A percentile compares a stretch with the other conserved stretches of the same genome.
These are phyloP conservation scores for Ophion ellenae DNA, from an alignment of 2,888 invertebrate species.

Conservation along the genomic window DNA sequence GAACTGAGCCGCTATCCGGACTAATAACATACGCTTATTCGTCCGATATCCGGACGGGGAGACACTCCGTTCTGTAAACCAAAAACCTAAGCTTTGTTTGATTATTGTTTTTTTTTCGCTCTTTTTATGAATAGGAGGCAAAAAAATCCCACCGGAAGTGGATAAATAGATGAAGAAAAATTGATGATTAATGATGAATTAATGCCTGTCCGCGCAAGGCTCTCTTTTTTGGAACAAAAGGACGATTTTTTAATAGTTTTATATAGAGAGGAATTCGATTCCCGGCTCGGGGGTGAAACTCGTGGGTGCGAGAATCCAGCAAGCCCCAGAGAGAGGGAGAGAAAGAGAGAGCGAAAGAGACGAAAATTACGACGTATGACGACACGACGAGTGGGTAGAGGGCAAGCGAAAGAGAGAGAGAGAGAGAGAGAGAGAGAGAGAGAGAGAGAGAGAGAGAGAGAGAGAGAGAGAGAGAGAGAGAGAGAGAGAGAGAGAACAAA, in stretches of 20 bases:
- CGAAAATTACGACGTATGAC: conserved; percentile 40
- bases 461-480: conserved; percentile 51
- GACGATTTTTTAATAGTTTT: conserved; percentile 54
- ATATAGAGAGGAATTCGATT: conserved; percentile 49
- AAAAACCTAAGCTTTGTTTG: no score
- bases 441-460: conserved; percentile 58
- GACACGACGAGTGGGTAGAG: conserved; percentile 61
- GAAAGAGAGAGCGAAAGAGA: conserved; percentile 50
- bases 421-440: conserved; percentile 53
- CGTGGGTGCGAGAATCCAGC: conserved; percentile 64
- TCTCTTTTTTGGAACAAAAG: background rate
- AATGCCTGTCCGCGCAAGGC: conserved; percentile 16
- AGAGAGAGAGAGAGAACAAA: conserved; percentile 60
- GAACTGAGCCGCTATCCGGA: no score
- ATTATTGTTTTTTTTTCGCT: no score
- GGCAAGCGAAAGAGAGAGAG: conserved; percentile 32
- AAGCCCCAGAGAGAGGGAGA: conserved; percentile 64
- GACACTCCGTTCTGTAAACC: no score
- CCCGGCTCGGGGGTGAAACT: conserved; percentile 58
- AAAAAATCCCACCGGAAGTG: background rate
- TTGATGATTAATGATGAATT: conserved; percentile 8
- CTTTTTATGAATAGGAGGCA: no score
- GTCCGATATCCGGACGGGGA: no score
- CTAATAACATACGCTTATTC: no score
- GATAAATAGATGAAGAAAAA: conserved; percentile 12